A percentile compares a stretch with the other conserved stretches of the same genome.
Conservation (phyloP, 2,888 invertebrate species). For the Criorhina ranunculi region DNA sequence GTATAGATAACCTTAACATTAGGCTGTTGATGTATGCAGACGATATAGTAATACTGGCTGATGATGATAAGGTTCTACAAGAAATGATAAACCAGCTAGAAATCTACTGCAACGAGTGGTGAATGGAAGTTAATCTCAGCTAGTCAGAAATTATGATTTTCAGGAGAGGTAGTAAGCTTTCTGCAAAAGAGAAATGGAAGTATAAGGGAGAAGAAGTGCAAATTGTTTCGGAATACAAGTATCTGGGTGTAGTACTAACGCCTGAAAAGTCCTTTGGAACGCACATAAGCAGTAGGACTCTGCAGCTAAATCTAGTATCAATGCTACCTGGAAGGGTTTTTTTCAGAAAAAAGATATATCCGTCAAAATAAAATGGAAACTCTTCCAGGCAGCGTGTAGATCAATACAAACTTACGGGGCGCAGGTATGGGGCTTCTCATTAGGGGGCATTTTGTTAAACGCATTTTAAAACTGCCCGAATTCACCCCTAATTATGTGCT, state of each 20-base stretch:
- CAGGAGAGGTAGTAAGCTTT: background rate
- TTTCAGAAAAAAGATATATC: background rate
- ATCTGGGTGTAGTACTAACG: background rate
- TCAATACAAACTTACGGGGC: background rate
- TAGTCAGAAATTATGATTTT: background rate
- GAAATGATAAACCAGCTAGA: too few relatives aligned
- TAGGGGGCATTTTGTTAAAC: too few relatives aligned
- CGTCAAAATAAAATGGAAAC: background rate
- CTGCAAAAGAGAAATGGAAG: background rate
- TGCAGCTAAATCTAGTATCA: background rate
- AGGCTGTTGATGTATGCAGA: too few relatives aligned
- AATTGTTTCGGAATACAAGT: background rate
- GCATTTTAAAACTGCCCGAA: too few relatives aligned
- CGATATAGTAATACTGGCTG: too few relatives aligned
- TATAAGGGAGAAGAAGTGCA: background rate
- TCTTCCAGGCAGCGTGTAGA: background rate
- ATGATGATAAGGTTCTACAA: too few relatives aligned
- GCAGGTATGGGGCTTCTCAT: too few relatives aligned
- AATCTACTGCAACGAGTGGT: background rate
- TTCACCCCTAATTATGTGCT: too few relatives aligned
- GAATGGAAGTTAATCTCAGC: conserved; percentile 4
- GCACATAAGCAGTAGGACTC: background rate
- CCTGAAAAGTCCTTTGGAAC: background rate
- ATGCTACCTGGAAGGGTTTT: too few relatives aligned
- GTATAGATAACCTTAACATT: too few relatives aligned